Evolutionary conservation across 1,140 invertebrate genomes (phyloP).

Genomic region (Leguminivora glycinivorella): DNA sequence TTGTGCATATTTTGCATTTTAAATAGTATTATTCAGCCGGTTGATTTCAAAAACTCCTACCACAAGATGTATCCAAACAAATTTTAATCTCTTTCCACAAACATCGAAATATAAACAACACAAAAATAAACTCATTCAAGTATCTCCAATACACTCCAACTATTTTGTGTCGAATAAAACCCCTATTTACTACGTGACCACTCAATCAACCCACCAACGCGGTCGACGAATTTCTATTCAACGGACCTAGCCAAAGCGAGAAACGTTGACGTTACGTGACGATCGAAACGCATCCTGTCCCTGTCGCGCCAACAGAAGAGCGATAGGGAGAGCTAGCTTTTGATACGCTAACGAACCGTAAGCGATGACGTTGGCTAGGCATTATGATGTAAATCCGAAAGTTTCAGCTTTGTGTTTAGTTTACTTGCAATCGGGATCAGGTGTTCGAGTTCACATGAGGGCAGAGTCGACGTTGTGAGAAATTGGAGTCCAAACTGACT

Average conservation of each 20-base stretch:
- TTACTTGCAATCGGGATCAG: not conserved
- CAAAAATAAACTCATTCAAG: not conserved
- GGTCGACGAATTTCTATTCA: slow-evolving; percentile 8
- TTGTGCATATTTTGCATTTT: too few relatives aligned
- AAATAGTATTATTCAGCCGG: too few relatives aligned
- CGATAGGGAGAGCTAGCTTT: too few relatives aligned
- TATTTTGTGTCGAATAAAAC: slow-evolving; percentile 8
- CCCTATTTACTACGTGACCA: slow-evolving; percentile 14
- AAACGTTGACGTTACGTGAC: too few relatives aligned
- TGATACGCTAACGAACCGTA: too few relatives aligned
- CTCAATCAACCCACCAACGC: slow-evolving; percentile 19
- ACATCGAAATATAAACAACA: not conserved
- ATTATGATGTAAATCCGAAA: slow-evolving; percentile 21
- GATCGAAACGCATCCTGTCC: too few relatives aligned
- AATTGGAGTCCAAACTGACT: not conserved
- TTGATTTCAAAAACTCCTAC: too few relatives aligned
- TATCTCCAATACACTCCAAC: not conserved
- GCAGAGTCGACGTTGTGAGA: not conserved
- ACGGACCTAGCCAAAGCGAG: too few relatives aligned
- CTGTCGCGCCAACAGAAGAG: too few relatives aligned
- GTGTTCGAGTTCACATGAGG: slow-evolving; percentile 13
- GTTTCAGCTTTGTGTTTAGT: not conserved
- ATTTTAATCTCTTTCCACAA: not conserved
- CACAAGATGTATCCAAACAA: too few relatives aligned
- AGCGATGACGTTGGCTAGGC: too few relatives aligned